These are phyloP conservation scores for Eupithecia tripunctaria DNA, from an alignment of 2,888 invertebrate species.

Conservation along the genomic window DNA sequence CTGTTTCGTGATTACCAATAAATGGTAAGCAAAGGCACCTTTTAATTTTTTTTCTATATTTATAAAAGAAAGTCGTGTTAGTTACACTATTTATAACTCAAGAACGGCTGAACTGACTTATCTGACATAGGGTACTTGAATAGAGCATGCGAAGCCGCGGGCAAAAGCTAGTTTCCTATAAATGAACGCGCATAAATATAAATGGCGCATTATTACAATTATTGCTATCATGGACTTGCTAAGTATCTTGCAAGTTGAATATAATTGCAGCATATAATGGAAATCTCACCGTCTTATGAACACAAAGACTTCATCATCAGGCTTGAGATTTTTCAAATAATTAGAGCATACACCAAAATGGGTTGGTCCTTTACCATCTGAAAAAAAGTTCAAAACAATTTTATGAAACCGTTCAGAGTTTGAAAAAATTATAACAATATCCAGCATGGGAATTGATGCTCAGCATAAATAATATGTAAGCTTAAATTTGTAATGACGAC, in stretches of 20 bases:
- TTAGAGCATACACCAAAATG: conserved; percentile 97
- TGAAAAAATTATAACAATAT: background rate
- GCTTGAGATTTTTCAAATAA: conserved; percentile 89
- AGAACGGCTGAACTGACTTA: too few species aligned
- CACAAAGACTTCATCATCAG: conserved; percentile 87
- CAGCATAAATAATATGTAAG: background rate
- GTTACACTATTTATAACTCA: too few species aligned
- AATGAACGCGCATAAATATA: background rate
- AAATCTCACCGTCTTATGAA: conserved; percentile 90
- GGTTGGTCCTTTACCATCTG: conserved; percentile 90
- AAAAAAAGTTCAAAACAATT: conserved; percentile 31
- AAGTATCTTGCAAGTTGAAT: background rate
- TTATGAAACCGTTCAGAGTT: background rate
- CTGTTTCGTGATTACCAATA: background rate
- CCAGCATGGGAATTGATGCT: background rate
- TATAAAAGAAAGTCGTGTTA: too few species aligned
- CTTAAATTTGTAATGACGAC: background rate
- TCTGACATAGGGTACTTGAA: too few species aligned
- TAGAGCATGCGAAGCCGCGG: too few species aligned
- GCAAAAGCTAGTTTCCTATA: too few species aligned
- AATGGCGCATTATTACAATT: background rate
- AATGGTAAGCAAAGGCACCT: too few species aligned
- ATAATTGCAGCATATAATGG: background rate
- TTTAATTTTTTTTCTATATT: too few species aligned
- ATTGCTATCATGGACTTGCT: background rate